Evolutionary conservation across 2,797 vertebrate genomes (phyloP).

Genomic region (Numenius phaeopus): DNA sequence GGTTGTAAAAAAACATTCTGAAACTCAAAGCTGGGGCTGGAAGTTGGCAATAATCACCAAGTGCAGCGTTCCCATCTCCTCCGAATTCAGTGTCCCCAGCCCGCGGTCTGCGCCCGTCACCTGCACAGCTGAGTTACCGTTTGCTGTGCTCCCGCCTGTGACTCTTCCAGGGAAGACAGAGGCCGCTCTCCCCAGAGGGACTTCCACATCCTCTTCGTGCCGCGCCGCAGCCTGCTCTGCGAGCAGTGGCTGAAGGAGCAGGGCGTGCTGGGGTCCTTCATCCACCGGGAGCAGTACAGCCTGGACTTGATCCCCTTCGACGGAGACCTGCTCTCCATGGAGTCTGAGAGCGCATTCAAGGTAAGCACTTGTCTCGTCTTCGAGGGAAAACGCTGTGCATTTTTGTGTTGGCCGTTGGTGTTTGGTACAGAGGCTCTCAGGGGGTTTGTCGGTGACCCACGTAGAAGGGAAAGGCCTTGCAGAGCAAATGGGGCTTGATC

Average conservation of each 20-base stretch:
- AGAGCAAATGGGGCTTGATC: neutral
- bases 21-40: neutral
- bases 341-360: conserved; percentile 94
- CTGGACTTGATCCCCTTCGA: conserved; percentile 97
- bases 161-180: conserved; percentile 87
- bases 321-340: conserved; percentile 97
- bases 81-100: neutral
- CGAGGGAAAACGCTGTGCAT: rapidly evolving
- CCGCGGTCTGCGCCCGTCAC: rapidly evolving
- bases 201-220: conserved; percentile 97
- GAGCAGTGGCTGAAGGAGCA: conserved; percentile 96
- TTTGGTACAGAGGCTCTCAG: neutral
- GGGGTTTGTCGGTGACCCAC: neutral
- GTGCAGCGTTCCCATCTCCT: rapidly evolving
- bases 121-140: rapidly evolving
- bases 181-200: conserved; percentile 86
- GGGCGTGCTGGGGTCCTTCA: conserved; percentile 91
- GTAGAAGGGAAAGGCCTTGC: neutral
- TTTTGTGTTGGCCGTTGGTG: neutral
- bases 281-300: conserved; percentile 94
- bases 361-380: conserved; percentile 40
- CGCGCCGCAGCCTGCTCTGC: conserved; percentile 93
- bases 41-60: rapidly evolving
- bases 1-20: neutral
- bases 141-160: neutral